phyloP scores from a whole-genome alignment of 2,888 invertebrate species.

The Cephus runcator region DNA sequence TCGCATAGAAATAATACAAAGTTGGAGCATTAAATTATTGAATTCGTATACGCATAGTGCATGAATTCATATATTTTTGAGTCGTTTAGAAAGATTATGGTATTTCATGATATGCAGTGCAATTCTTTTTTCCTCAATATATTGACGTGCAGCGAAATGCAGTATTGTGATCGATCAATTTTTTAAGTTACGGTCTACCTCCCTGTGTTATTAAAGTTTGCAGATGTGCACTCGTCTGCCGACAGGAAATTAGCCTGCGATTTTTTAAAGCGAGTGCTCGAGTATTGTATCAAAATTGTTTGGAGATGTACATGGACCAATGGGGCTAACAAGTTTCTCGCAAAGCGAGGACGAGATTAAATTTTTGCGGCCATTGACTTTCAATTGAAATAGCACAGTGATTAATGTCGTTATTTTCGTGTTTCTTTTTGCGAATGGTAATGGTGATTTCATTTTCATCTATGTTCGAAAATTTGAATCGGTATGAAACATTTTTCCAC shows the following conservation, averaged over 20 bases:
- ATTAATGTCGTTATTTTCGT: too few relatives aligned
- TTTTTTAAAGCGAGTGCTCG: not conserved
- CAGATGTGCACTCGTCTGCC: not conserved
- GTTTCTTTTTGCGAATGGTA: too few relatives aligned
- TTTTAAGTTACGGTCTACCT: not conserved
- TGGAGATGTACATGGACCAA: not conserved
- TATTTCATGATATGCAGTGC: not conserved
- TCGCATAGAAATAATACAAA: not conserved
- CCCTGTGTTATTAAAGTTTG: not conserved
- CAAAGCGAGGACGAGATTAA: too few relatives aligned
- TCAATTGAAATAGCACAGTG: too few relatives aligned
- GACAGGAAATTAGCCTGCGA: not conserved
- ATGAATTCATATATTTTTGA: not conserved
- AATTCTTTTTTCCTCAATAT: not conserved
- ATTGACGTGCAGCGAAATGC: not conserved
- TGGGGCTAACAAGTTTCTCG: too few relatives aligned
- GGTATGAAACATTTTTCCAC: too few relatives aligned
- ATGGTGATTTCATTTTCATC: too few relatives aligned
- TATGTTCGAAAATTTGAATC: too few relatives aligned
- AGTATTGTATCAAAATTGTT: not conserved
- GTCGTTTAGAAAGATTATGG: not conserved
- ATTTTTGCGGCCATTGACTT: too few relatives aligned
- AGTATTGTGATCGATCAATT: not conserved
- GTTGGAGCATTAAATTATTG: not conserved
- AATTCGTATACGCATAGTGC: not conserved